These are phyloP conservation scores for Cantharis nigra DNA, from an alignment of 2,888 invertebrate species.

Conservation along the genomic window DNA sequence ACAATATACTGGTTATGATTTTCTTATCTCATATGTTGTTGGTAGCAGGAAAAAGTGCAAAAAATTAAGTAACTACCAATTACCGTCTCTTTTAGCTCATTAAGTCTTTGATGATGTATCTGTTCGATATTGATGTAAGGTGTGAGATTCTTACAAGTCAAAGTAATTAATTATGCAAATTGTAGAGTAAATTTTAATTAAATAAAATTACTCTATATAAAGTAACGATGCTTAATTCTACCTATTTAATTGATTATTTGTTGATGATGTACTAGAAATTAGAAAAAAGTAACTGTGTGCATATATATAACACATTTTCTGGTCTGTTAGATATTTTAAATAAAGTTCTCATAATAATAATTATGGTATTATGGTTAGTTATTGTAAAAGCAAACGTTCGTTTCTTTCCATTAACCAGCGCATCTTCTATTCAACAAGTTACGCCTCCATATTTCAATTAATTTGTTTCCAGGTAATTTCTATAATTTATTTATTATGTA, in stretches of 20 bases:
- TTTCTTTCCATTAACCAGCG: constrained; percentile 13
- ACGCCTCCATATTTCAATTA: constrained; percentile 20
- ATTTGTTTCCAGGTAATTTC: constrained; percentile 21
- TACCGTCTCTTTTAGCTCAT: constrained; percentile 7
- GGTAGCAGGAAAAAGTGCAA: neutral
- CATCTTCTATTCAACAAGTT: constrained; percentile 17
- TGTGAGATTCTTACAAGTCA: constrained; percentile 15
- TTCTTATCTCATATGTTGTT: neutral
- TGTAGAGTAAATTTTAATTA: constrained; percentile 5
- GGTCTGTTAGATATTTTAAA: constrained; percentile 23
- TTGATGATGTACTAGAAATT: constrained; percentile 1
- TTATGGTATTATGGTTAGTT: constrained; percentile 7
- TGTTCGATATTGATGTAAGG: constrained; percentile 5
- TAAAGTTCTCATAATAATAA: constrained; percentile 12
- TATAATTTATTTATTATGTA: constrained; percentile 17
- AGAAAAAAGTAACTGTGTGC: neutral
- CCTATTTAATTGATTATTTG: constrained; percentile 20
- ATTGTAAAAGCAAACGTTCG: constrained; percentile 6
- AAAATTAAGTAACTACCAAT: constrained; percentile 4
- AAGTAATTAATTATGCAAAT: constrained; percentile 19
- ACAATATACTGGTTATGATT: neutral
- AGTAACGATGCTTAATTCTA: neutral
- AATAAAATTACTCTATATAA: constrained; percentile 5
- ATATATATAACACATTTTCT: constrained; percentile 20
- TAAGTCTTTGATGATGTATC: constrained; percentile 7